Evolutionary conservation across 2,888 invertebrate species (phyloP), one percentile per base, ranked within the genome.

Genomic region (Halocaridina rubra): DNA sequence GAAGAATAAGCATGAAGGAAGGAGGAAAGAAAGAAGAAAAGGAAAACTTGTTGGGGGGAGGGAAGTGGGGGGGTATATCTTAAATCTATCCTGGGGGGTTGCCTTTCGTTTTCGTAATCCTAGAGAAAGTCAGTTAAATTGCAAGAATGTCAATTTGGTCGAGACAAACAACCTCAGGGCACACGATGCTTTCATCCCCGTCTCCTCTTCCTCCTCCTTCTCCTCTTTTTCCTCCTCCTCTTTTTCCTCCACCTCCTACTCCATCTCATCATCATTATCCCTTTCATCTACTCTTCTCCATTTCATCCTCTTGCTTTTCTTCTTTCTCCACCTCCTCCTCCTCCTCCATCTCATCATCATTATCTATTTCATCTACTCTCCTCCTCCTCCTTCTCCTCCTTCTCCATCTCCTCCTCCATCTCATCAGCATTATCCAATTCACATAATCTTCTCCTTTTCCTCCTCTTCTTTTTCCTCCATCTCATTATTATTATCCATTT

Each of bases 131-230:
- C 84, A 84, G 78, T 84, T 78, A 77, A 84, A 84, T 84, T 84
- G 84, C 84, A 84, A 78, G 84, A 84, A 78, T 84, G 84, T 84
- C 84, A 84, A 84, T 84, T 84, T 84, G 84, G 77, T 69, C 78
- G 77, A 46, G 72, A 78, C 84, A 84, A 84, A 84, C 84, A 84
- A 19, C 84, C 84, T 5, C 46, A 29, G 84, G 84, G 39, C 30
- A 30, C 76, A 77, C 69, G 76, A 67, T 27, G 33, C 80, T 32
- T 32, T 30, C 29, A 27, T 53, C 61, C 16, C 61, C 16, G 19
- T 16, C 59, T 5, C 53, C 61, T 24, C 53, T 24, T 53, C 67
- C 69, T 16, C 79, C 33, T 67, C 30, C n/a, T 32, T 33, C 46
- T 30, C 53, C 27, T 29, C 24, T 24, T 27, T 39, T 53, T 16